A percentile compares a stretch with the other conserved stretches of the same genome.
Evolutionary conservation across 2,797 vertebrate species (phyloP).

Genomic region (Fistularia tabacaria): DNA sequence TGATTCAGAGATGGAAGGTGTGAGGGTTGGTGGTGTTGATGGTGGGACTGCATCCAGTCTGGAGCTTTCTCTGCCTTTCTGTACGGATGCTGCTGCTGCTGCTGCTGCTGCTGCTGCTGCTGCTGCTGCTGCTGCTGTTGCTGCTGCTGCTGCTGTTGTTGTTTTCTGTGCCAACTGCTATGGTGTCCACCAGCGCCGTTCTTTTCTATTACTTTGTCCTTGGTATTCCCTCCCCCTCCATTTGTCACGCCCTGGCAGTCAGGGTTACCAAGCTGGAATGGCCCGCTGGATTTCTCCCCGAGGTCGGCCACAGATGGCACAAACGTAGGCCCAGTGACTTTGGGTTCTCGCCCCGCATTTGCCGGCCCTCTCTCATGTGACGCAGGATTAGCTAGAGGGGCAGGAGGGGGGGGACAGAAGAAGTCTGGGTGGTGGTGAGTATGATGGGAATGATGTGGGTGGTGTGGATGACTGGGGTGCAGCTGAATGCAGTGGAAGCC

Average conservation of each 20-base stretch:
- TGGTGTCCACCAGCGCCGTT: conserved; percentile 63
- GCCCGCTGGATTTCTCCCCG: conserved; percentile 81
- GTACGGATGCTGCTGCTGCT: conserved; percentile 71
- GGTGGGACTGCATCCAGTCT: conserved; percentile 82
- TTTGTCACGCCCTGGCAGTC: conserved; percentile 79
- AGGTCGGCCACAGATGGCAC: conserved; percentile 87
- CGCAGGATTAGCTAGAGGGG: conserved; percentile 72
- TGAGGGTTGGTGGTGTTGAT: conserved; percentile 69
- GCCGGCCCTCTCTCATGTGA: conserved; percentile 80
- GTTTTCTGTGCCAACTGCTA: conserved; percentile 77
- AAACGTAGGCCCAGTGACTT: conserved; percentile 86
- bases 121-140: conserved; percentile 28
- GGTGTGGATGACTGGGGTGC: conserved; percentile 80
- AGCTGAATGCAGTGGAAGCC: conserved; percentile 92
- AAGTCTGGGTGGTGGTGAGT: conserved; percentile 85
- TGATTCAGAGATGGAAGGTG: conserved; percentile 65
- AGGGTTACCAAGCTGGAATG: conserved; percentile 83
- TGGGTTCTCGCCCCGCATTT: conserved; percentile 78
- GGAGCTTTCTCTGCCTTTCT: conserved; percentile 83
- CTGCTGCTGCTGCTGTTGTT: conserved; percentile 63
- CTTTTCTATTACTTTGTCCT: conserved; percentile 82
- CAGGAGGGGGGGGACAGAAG: conserved; percentile 84
- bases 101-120: conserved; percentile 63
- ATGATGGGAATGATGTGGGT: conserved; percentile 84
- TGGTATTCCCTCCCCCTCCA: conserved; percentile 70